Evolutionary conservation across 2,113 vertebrate species (phyloP), one percentile per base, ranked within the genome.

Genomic region (Tragelaphus buxtoni): DNA sequence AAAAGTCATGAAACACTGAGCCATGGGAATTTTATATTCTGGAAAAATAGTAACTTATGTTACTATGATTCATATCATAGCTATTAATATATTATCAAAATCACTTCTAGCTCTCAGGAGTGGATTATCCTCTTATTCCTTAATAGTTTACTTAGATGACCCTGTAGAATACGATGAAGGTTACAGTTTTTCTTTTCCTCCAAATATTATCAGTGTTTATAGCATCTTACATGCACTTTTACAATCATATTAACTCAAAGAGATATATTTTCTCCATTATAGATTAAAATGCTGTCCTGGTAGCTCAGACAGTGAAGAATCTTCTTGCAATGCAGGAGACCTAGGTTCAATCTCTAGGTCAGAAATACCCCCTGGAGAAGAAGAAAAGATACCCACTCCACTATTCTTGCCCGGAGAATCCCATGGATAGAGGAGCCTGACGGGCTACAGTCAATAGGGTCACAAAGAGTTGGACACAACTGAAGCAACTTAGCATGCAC

Each of bases 111-210:
- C 28, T 76, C 20, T 58, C 32, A 18, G 61, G 28, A 87, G 5
- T 61, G 2, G n/a, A 18, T 55, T 87, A 61, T 32, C 8, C 9
- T 83, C 5, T 77, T 55, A 81, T 77, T 91, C 16, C n/a, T 88
- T 63, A 79, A 65, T 16, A 63, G 24, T 56, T 77, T 61, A 76
- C 35, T 53, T 80, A 76, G 10, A 76, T 58, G 82, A 88, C 24
- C 4, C 20, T 72, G n/a, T 60, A 77, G 63, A 86, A 63, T 1
- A 88, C 56, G 22, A 61, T 58, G 1, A 72, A 92, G 91, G 35
- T 79, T 7, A 83, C 51, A 11, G 88, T 91, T 94, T 89, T 95
- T 13, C 5, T 76, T 90, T 88, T 90, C 32, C 5, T 83, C 53
- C 5, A 87, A 94, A 88, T 90, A 39, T 1, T 4, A 47, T 69